Evolutionary conservation across 2,797 vertebrate genomes (phyloP), one percentile per base, ranked within the genome.

Genomic region (Cyprinodon diabolis): DNA sequence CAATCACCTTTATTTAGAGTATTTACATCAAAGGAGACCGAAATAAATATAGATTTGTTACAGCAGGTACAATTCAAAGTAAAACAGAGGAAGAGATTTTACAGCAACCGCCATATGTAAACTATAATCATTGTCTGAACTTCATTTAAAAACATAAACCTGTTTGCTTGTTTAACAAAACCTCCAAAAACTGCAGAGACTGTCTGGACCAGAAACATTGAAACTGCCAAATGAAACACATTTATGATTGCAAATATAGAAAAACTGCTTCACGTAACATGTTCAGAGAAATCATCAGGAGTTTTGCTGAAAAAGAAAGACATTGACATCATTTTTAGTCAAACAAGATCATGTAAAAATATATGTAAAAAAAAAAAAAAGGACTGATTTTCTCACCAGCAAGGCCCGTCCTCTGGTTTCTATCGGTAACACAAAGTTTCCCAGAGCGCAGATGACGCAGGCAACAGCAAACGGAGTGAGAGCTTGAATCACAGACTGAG

Each of bases 391-490:
- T 60, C 92, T 92, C 89, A 98, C 97, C 96, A 96, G 94, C 69
- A 98, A 92, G 0, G 96, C 96, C 55, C 96, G 93, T 68, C 96
- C 97, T 91, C 92, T 96, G 4, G 97, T 98, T 92, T 98, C 97
- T 0, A 97, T 97, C 6, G 97, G 97, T 69, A 98, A 84, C 0
- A 96, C 94, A 47, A 94, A 83, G 0, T 93, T 96, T 11, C 95
- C 96, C 45, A 96, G 25, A 0, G 96, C 93, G 1, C 96, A 97
- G 7, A 97, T 1, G 0, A 93, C 4, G 14, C 96, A 97, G 40
- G 96, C 91, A 0, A 92, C 78, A 6, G 96, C 87, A 12, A 99
- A 98, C 0, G 97, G 96, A 71, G 90, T 93, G 69, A 98, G 79
- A 6, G 96, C 96, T 58, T 94, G 90, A 11, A 95, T 21, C 68